These are phyloP conservation scores for Apamea monoglypha DNA, from an alignment of 2,888 invertebrate genomes.

Conservation along the genomic window DNA sequence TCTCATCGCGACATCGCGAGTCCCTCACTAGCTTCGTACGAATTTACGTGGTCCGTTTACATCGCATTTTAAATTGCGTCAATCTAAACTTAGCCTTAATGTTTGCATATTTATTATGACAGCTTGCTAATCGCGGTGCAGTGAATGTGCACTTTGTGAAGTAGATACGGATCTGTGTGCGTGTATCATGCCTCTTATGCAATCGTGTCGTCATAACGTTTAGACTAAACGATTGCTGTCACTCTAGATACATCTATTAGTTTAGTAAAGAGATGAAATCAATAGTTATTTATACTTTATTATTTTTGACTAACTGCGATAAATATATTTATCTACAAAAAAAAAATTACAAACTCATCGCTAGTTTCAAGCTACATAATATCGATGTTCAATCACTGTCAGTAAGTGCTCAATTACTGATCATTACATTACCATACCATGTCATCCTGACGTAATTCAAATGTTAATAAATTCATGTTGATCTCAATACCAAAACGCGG, in stretches of 20 bases:
- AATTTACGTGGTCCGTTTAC: conserved; percentile 7
- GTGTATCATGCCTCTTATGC: conserved; percentile 37
- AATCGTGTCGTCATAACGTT: conserved; percentile 45
- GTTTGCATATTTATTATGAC: conserved; percentile 47
- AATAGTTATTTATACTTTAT: background rate
- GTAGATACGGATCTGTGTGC: conserved; percentile 39
- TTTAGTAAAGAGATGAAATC: conserved; percentile 18
- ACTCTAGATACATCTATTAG: conserved; percentile 39
- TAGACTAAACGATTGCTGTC: conserved; percentile 45
- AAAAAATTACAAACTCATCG: conserved; percentile 10
- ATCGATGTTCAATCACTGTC: conserved; percentile 34
- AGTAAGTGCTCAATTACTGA: conserved; percentile 51
- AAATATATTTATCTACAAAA: conserved; percentile 4
- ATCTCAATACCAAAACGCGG: conserved; percentile 39
- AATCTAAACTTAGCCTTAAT: conserved; percentile 39
- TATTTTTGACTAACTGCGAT: conserved; percentile 6
- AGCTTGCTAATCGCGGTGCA: conserved; percentile 48
- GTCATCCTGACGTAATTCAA: conserved; percentile 48
- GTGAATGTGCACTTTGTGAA: conserved; percentile 51
- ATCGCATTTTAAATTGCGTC: conserved; percentile 19
- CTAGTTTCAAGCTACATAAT: conserved; percentile 14
- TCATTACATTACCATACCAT: conserved; percentile 42
- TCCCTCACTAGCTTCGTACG: conserved; percentile 1
- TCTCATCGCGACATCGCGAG: conserved; percentile 21
- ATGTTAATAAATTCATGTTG: conserved; percentile 53